Evolutionary conservation across 92 coral and sea anemone genomes (phyloP).

Genomic region (Nematostella vectensis): DNA sequence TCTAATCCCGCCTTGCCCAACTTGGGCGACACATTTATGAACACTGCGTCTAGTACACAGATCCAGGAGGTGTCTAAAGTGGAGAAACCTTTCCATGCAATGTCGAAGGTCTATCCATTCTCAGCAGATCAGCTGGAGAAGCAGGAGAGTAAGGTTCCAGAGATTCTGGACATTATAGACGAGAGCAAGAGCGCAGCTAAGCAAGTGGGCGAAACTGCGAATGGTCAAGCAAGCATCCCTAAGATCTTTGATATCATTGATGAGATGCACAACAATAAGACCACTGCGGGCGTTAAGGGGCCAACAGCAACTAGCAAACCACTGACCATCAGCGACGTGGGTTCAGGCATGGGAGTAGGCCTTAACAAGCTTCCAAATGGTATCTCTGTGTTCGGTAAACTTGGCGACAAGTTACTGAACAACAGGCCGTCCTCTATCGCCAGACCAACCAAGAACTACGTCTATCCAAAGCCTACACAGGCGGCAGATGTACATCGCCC

Average conservation of each 20-base stretch:
- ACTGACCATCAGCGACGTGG: conserved; percentile 77
- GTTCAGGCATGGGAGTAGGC: conserved; percentile 96
- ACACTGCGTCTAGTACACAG: conserved; percentile 39
- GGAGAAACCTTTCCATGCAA: not conserved
- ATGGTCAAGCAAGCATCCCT: conserved; percentile 76
- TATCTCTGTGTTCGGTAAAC: conserved; percentile 74
- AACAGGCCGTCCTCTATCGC: too few species aligned
- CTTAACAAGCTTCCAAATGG: conserved; percentile 69
- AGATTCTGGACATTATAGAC: conserved; percentile 77
- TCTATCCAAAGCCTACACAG: conserved; percentile 22
- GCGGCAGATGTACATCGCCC: conserved; percentile 13
- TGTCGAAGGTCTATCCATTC: not conserved
- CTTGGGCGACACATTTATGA: conserved; percentile 25
- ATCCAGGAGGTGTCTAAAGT: conserved; percentile 39
- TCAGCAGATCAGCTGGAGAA: too few species aligned
- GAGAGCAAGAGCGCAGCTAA: conserved; percentile 34
- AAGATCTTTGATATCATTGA: conserved; percentile 93
- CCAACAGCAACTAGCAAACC: conserved; percentile 99
- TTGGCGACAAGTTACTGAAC: conserved; percentile 59
- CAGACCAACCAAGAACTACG: conserved; percentile 7
- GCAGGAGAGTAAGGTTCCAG: conserved; percentile 41
- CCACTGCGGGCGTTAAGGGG: conserved; percentile 51
- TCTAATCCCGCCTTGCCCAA: conserved; percentile 26
- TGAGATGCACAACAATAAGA: conserved; percentile 57
- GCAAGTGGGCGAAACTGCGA: conserved; percentile 23